Base-by-base conservation (phyloP, 2,797 vertebrate genomes). In the Toxotes lorentzi region DNA sequence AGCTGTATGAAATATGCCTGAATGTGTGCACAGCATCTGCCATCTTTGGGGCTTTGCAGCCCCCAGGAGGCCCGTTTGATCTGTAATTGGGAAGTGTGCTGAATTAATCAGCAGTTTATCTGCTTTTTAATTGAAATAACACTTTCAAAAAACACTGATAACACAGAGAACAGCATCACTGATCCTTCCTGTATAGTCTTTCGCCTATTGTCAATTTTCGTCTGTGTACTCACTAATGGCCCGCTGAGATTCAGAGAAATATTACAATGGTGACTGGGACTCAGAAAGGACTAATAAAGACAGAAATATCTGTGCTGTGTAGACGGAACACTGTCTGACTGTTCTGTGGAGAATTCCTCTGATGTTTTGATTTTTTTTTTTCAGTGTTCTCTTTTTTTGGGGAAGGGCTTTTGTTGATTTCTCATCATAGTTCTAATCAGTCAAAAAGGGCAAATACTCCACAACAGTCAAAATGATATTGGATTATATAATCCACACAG, bases 21-120 rank as follows among this genome's bases (percentile, higher is more conserved):
- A 96, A 96, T 96, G 96, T 96, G 96, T 97, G 96, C 96, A 95
- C 95, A 96, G 96, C 97, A 97, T 97, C 97, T 97, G 97, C 95
- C 96, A 96, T 97, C 96, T 97, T 96, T 95, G 95, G 96, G 96
- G 96, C 95, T 94, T 90, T 30, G 93, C 93, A 90, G 70, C 93
- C 95, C 97, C 95, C 94, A 94, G 94, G 97, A 97, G 97, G 95
- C 95, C 93, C 93, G 96, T 97, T 97, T 97, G 96, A 97, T 97
- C 96, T 97, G 96, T 97, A 98, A 98, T 97, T 96, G 97, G 96
- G 96, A 95, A 96, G 96, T 96, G 97, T 96, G 95, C 96, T 98
- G 97, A 97, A 98, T 98, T 98, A 98, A 98, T 98, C 96, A 98
- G 96, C 96, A 97, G 96, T 98, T 97, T 98, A 97, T 97, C 96